phyloP scores from a whole-genome alignment of 2,113 vertebrate genomes.

The Ceyx melanurus region DNA sequence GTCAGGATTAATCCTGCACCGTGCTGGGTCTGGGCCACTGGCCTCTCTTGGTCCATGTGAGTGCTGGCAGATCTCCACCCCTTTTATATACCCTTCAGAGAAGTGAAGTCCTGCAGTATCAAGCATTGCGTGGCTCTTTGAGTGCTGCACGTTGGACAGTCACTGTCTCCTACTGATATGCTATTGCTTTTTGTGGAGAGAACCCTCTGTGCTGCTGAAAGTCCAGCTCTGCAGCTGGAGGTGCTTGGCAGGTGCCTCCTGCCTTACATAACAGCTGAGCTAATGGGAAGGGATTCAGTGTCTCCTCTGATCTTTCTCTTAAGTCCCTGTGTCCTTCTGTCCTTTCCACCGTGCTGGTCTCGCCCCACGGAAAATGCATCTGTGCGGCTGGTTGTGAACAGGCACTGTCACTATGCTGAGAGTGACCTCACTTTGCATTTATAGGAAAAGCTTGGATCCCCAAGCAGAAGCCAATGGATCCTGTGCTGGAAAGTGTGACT shows the following conservation, averaged over 20 bases:
- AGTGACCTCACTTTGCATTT: constrained; percentile 46
- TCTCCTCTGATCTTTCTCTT: background rate
- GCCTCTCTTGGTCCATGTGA: background rate
- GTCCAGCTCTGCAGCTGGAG: background rate
- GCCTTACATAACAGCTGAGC: accelerated
- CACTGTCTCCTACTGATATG: accelerated
- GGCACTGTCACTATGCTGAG: background rate
- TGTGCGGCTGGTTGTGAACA: background rate
- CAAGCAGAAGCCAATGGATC: constrained; percentile 87
- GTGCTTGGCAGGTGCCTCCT: background rate
- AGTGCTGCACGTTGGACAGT: background rate
- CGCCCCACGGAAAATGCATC: background rate
- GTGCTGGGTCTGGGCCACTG: background rate
- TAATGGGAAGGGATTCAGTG: background rate
- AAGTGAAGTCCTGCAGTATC: background rate
- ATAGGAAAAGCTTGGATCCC: constrained; percentile 92
- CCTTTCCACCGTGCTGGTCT: background rate
- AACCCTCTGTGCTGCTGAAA: accelerated
- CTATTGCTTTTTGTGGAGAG: accelerated
- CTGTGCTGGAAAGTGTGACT: constrained; percentile 91
- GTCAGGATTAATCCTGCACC: background rate
- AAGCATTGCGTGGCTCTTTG: background rate
- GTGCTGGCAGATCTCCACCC: background rate
- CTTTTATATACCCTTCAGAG: background rate
- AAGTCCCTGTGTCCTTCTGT: background rate